Conservation (phyloP, 2,888 invertebrate genomes). For the Caenorhabditis sinica region DNA sequence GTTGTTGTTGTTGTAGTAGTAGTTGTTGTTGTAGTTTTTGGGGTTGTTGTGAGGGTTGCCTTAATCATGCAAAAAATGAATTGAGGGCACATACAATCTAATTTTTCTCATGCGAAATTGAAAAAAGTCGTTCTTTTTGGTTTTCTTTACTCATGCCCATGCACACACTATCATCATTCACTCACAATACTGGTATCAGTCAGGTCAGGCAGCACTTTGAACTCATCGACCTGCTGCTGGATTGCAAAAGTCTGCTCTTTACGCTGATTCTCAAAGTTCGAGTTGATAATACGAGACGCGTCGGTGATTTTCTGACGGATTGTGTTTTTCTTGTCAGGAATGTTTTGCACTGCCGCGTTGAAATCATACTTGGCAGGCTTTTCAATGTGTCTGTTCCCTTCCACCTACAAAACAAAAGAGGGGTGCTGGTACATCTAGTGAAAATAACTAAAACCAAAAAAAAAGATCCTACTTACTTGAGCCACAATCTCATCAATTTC, state of each 20-base stretch:
- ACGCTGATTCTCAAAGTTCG: constrained; percentile 53
- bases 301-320: constrained; percentile 65
- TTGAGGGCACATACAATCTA: not conserved
- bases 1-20: constrained; percentile 13
- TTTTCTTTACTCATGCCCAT: no score
- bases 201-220: constrained; percentile 40
- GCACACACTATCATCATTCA: not conserved
- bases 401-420: constrained; percentile 59
- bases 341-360: constrained; percentile 71
- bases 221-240: constrained; percentile 51
- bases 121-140: not conserved
- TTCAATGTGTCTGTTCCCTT: constrained; percentile 66
- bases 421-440: not conserved
- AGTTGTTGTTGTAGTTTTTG: not conserved
- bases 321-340: constrained; percentile 65
- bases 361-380: constrained; percentile 72
- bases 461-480: constrained; percentile 65
- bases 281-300: constrained; percentile 62
- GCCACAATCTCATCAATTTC: constrained; percentile 78
- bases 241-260: constrained; percentile 39
- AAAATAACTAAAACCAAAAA: not conserved
- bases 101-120: constrained; percentile 7
- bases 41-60: constrained; percentile 1
- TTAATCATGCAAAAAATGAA: constrained; percentile 3
- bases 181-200: constrained; percentile 39